Evolutionary conservation across 2,888 invertebrate genomes (phyloP).

Genomic region (Eustalomyia histrio): DNA sequence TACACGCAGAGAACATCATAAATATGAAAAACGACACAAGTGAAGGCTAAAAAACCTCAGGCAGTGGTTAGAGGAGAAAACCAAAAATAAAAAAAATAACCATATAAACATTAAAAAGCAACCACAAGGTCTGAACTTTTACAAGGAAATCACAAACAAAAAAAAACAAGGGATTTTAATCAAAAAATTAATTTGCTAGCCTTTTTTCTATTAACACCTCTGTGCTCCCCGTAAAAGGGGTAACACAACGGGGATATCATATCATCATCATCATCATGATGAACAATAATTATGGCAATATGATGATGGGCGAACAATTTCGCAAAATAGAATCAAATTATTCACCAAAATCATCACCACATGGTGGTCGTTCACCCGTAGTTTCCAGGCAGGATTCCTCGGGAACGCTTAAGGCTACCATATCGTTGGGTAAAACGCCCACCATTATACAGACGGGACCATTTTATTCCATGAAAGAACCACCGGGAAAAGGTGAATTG

Average conservation of each 20-base stretch:
- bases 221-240: slow-evolving; percentile 2
- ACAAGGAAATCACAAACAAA: background rate
- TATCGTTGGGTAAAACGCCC: slow-evolving; percentile 97
- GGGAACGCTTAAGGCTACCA: slow-evolving; percentile 98
- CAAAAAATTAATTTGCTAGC: background rate
- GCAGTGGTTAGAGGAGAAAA: slow-evolving; percentile 62
- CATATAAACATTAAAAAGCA: slow-evolving; percentile 22
- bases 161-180: background rate
- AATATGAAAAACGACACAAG: slow-evolving; percentile 53
- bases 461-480: slow-evolving; percentile 98
- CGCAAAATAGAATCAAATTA: slow-evolving; percentile 92
- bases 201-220: background rate
- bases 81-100: slow-evolving; percentile 50
- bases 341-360: slow-evolving; percentile 97
- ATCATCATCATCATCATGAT: slow-evolving; percentile 60
- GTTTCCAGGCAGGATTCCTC: slow-evolving; percentile 98
- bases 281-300: slow-evolving; percentile 80
- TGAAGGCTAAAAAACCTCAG: slow-evolving; percentile 62
- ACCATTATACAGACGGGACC: slow-evolving; percentile 98
- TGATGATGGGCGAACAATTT: slow-evolving; percentile 96
- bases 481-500: slow-evolving; percentile 94
- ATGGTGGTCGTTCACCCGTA: slow-evolving; percentile 96
- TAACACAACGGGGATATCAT: slow-evolving; percentile 18
- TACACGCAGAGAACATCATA: slow-evolving; percentile 51
- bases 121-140: slow-evolving; percentile 18